Evolutionary conservation across 2,113 vertebrate genomes (phyloP), one percentile per base, ranked within the genome.

Genomic region (Alces alces): DNA sequence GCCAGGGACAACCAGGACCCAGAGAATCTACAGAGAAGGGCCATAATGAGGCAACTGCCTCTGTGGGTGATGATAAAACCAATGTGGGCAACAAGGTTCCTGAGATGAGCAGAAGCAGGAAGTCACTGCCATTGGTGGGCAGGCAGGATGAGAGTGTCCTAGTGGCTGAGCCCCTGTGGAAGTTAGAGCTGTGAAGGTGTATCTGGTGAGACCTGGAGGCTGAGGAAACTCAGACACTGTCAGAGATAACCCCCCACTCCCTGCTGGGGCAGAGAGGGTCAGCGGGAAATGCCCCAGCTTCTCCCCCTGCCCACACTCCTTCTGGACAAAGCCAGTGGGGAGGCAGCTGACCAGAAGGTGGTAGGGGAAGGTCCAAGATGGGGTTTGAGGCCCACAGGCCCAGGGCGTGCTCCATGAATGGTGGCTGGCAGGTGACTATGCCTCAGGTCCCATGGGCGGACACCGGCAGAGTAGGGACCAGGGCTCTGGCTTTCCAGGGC

Each of bases 101-200:
- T 16, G 9, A 82, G 13, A 45, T n/a, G 14, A 80, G 57, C 58
- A 55, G 25, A 5, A 25, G 30, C 2, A 33, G 85, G 84, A 60
- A 16, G 43, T 13, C 5, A 4, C 47, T 2, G 6, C 39, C 10
- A 0, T 36, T 6, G 12, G 47, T 28, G 85, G 19, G 23, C 25
- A 17, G 52, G 43, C 2, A 4, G 86, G 61, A 52, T 52, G n/a
- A 36, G 33, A 25, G 39, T 19, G 21, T 33, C 33, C 78, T 52
- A 0, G 4, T 39, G 60, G 39, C n/a, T 39, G 54, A 28, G 58
- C 60, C 27, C 27, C 36, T 25, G n/a, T 28, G 33, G 61, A 83
- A 91, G 28, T 0, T 23, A 23, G 73, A 55, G 80, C 11, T 3
- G 5, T 5, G 28, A n/a, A 66, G 92, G 52, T 82, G 4, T 19